Percentiles rank a stretch among this genome's conserved stretches.
Evolutionary conservation across 1,140 invertebrate genomes (phyloP).

Genomic region (Micrasema minimum): DNA sequence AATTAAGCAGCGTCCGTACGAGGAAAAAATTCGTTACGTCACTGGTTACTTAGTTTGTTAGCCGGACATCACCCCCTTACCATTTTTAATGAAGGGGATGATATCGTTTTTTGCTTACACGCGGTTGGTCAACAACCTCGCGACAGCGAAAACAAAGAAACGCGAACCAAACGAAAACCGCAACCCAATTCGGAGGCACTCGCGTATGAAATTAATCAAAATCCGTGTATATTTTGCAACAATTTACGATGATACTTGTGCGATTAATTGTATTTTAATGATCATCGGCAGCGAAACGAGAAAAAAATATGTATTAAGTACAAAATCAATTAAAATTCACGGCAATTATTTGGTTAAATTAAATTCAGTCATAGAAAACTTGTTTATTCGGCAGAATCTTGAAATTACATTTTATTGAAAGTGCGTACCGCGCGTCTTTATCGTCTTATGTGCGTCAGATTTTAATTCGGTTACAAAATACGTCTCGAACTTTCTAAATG

Average conservation of each 20-base stretch:
- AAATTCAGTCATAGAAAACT: no score
- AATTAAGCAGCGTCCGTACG: constrained; percentile 37
- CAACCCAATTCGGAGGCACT: no score
- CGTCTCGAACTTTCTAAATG: constrained; percentile 32
- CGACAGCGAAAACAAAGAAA: constrained; percentile 7
- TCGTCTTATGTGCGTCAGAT: constrained; percentile 4
- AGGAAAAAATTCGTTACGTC: constrained; percentile 39
- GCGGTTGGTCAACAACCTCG: constrained; percentile 36
- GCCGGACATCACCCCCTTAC: constrained; percentile 10
- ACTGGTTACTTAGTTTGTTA: constrained; percentile 34
- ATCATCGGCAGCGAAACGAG: no score
- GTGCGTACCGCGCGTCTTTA: neutral
- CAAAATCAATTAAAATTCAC: no score
- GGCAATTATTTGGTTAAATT: no score
- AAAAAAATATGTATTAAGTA: no score
- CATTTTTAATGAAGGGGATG: constrained; percentile 24
- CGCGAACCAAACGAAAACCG: no score
- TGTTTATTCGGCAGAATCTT: no score
- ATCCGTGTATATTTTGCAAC: no score
- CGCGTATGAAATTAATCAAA: no score
- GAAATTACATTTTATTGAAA: constrained; percentile 11
- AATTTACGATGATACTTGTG: no score
- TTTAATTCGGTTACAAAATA: constrained; percentile 36
- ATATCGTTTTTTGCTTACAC: constrained; percentile 29
- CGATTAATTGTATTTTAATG: no score